Evolutionary conservation across 2,888 invertebrate species (phyloP), one percentile per base, ranked within the genome.

Genomic region (Cordilura impudica): DNA sequence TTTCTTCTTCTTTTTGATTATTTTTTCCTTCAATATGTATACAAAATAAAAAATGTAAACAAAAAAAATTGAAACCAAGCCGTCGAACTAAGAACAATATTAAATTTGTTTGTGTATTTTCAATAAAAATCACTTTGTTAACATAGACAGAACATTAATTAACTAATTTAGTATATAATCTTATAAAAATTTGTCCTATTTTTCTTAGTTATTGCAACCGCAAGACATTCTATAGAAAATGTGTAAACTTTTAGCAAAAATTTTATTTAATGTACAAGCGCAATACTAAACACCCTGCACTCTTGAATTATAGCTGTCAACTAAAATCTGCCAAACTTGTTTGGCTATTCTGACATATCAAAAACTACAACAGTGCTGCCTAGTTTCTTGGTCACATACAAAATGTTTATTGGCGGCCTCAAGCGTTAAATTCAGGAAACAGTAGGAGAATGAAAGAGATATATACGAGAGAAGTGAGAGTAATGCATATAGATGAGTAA

Each of bases 281-380:
- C 81, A 82, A 75, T 80, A 61, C 39, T 65, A 76, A 75, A 79
- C 83, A 82, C 80, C 84, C 82, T 77, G 31, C 81, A 73, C 82
- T 82, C 81, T 82, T 81, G 83, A 80, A 83, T 82, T 77, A 75
- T 83, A 81, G 71, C 82, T 84, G 84, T 83, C 84, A 84, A 84
- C 84, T 84, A 79, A 84, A 78, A 77, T 78, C 74, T 82, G 81
- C 78, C 80, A 82, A 82, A 81, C 82, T 82, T 79, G 82, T 83
- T 83, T 81, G 79, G 71, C 75, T 73, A 69, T 80, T 83, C 73
- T 81, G 83, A 82, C 83, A 81, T 81, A 53, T 65, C 35, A 14
- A 29, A 63, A n/a, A 31, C 47, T 51, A 7, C 7, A 8, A 4
- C 18, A 73, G 71, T 66, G 69, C 53, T 73, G 81, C 74, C 80